Conservation (phyloP, 1,140 invertebrate genomes). For the Heliothis virescens region DNA sequence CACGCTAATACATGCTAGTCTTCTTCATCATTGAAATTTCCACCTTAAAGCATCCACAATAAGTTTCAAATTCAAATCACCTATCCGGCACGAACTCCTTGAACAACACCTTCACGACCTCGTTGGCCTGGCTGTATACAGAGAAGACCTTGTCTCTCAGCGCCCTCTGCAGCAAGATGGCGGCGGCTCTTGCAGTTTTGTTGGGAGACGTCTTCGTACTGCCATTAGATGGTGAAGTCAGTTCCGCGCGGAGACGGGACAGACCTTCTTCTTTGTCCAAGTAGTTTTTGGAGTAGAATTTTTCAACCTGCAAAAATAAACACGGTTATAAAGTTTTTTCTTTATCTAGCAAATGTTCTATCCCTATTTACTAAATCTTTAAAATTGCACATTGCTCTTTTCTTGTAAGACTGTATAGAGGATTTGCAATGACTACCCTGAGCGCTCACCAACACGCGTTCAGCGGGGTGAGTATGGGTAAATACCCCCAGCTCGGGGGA, state of each 20-base stretch:
- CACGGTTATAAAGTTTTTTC: neutral
- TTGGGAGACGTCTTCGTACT: slow-evolving; percentile 86
- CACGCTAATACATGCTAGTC: no score
- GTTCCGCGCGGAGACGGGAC: slow-evolving; percentile 90
- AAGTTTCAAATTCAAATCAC: slow-evolving; percentile 71
- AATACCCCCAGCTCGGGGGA: no score
- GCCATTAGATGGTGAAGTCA: slow-evolving; percentile 86
- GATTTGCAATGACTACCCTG: no score
- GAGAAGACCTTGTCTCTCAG: slow-evolving; percentile 94
- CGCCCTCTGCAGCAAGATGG: slow-evolving; percentile 91
- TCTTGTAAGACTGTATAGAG: no score
- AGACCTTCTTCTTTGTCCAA: slow-evolving; percentile 96
- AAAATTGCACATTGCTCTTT: no score
- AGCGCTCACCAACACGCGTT: no score
- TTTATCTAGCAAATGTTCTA: no score
- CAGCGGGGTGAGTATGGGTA: no score
- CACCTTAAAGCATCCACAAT: neutral
- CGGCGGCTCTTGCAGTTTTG: slow-evolving; percentile 92
- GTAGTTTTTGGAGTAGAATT: slow-evolving; percentile 97
- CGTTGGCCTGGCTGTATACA: slow-evolving; percentile 93
- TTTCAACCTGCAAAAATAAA: slow-evolving; percentile 91
- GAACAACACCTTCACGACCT: slow-evolving; percentile 92
- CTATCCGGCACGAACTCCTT: slow-evolving; percentile 92
- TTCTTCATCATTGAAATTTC: neutral
- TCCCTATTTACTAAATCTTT: no score